Evolutionary conservation across 2,113 vertebrate species (phyloP), one percentile per base, ranked within the genome.

Genomic region (Nasalis larvatus): DNA sequence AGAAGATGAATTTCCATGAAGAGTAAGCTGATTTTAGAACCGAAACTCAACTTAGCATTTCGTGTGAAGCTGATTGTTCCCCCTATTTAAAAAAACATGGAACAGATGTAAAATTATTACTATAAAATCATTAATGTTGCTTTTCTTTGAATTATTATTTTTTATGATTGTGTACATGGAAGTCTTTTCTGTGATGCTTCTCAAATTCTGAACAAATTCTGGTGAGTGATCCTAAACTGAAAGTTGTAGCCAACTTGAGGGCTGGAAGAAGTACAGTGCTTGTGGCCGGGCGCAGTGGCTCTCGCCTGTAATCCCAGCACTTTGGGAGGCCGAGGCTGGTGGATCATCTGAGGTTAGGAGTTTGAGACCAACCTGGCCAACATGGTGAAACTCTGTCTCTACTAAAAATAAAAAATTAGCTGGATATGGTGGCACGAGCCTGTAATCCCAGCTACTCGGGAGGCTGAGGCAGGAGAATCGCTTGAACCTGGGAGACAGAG

Each of bases 121-220:
- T 54, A 2, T 89, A 25, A 89, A 74, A 30, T 40, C 25, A 87
- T 66, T 47, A 84, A 45, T 66, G 74, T 12, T 10, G 7, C 37
- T 90, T 6, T 86, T 93, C 49, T 60, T 97, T 91, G 52, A 37
- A 32, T 86, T 91, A 52, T 66, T 94, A 49, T 87, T 60, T 95
- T 21, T 68, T 40, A 56, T 92, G 17, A 4, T 82, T 58, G 35
- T 54, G 18, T 76, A 27, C 21, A 32, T 21, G 12, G 82, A 60
- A 83, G 20, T 77, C 30, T 56, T 25, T 83, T 83, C 82, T 83
- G 40, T 84, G 30, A 71, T 88, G 37, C 47, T 49, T 40, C 76
- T 68, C 37, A 52, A 47, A 49, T 49, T 87, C 32, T 68, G 35
- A 35, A n/a, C 42, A 37, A 60, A 4, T 47, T 56, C 37, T 47